Evolutionary conservation across 2,797 vertebrate genomes (phyloP).

Genomic region (Halcyon chelicuti): DNA sequence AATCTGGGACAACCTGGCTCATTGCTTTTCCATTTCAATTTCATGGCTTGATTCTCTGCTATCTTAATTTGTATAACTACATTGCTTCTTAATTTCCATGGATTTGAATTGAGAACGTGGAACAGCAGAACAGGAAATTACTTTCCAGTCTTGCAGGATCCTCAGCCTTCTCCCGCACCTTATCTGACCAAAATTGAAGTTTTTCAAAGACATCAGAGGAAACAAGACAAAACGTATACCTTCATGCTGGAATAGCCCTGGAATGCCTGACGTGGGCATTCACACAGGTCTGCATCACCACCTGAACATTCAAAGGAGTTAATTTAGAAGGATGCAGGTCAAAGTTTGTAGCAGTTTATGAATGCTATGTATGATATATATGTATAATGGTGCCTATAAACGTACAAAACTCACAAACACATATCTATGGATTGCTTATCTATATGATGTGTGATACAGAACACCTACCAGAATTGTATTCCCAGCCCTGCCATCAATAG

Average conservation of each 20-base stretch:
- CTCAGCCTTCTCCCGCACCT: neutral
- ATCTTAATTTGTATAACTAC: neutral
- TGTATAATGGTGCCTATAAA: neutral
- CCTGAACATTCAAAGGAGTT: neutral
- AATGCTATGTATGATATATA: neutral
- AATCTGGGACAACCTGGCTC: neutral
- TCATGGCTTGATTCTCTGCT: neutral
- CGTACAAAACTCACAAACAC: neutral
- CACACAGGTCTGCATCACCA: neutral
- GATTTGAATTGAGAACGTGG: neutral
- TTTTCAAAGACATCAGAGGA: neutral
- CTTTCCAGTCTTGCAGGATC: neutral
- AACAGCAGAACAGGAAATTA: neutral
- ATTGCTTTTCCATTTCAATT: neutral
- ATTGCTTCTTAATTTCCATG: neutral
- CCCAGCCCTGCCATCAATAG: neutral
- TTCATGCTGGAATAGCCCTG: neutral
- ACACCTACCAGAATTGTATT: neutral
- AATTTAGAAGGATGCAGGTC: neutral
- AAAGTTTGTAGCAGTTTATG: neutral
- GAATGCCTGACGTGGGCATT: neutral
- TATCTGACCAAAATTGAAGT: neutral
- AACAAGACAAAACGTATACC: neutral
- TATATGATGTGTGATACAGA: neutral
- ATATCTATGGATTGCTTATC: neutral